Evolutionary conservation across 2,888 invertebrate species (phyloP).

Genomic region (Mesopsocus fuscifrons): DNA sequence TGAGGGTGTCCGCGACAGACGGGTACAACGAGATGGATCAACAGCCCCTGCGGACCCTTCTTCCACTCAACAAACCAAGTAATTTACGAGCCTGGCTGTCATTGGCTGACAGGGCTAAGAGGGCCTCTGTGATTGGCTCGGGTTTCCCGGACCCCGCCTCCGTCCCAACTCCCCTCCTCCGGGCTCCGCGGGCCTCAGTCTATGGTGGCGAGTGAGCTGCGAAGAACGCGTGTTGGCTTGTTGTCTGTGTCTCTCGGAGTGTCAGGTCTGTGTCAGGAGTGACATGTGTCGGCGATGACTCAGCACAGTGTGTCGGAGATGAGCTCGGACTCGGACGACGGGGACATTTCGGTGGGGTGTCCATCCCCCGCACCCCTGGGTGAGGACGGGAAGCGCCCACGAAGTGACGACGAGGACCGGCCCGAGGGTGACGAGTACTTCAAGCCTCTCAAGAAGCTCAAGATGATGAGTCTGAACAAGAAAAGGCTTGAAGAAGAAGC

Average conservation of each 20-base stretch:
- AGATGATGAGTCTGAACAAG: slow-evolving; percentile 40
- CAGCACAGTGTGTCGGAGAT: slow-evolving; percentile 6
- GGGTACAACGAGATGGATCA: not conserved
- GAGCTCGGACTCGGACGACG: slow-evolving; percentile 27
- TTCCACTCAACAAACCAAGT: not conserved
- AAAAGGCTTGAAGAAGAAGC: slow-evolving; percentile 9
- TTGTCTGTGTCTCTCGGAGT: too few relatives aligned
- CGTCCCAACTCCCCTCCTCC: too few relatives aligned
- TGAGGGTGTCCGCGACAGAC: not conserved
- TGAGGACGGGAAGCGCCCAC: slow-evolving; percentile 18
- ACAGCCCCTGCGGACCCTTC: not conserved
- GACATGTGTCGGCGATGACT: not conserved
- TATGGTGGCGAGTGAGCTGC: too few relatives aligned
- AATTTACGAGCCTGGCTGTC: not conserved
- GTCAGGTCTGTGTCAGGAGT: too few relatives aligned
- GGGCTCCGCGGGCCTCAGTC: too few relatives aligned
- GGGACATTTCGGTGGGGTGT: slow-evolving; percentile 64
- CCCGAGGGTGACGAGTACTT: slow-evolving; percentile 45
- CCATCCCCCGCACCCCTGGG: slow-evolving; percentile 32
- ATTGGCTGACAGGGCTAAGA: not conserved
- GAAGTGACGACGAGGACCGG: slow-evolving; percentile 14
- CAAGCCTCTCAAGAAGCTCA: slow-evolving; percentile 58
- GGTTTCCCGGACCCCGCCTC: too few relatives aligned
- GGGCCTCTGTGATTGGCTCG: not conserved
- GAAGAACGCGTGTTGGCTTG: too few relatives aligned